Evolutionary conservation across 2,797 vertebrate genomes (phyloP), one percentile per base, ranked within the genome.

Genomic region (Diplodus sargus): DNA sequence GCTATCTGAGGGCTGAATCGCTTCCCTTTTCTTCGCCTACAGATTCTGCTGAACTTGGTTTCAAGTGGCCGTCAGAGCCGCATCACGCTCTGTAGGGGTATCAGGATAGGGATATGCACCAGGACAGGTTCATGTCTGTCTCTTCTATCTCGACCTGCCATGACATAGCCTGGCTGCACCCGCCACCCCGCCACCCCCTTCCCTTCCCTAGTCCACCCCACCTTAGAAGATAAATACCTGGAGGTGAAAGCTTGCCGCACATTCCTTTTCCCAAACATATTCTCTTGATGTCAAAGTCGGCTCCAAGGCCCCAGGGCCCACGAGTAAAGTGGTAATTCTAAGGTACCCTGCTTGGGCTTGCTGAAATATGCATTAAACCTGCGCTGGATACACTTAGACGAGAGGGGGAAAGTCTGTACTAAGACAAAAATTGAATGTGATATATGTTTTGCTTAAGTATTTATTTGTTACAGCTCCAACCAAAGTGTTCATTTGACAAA

Each of bases 351-450:
- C 97, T 93, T 95, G 87, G 97, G 96, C 98, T 97, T 97, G 98
- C 96, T 93, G 93, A 99, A 97, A 96, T 98, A 98, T 99, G 98
- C 96, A 97, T 97, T 97, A 96, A 96, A 97, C 95, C 95, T 95
- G 92, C 49, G 74, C 90, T 92, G 92, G 91, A 93, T 95, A 90
- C 91, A 86, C 86, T 93, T 92, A 95, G 94, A 96, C 95, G 85
- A 92, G 87, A 90, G 86, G 87, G 89, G 83, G 79, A 88, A 93
- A 92, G 90, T 94, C 89, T 93, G 94, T 91, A 69, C 91, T 80
- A 83, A 93, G 83, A 25, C 67, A 85, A 79, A 87, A 91, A 88
- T 78, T 81, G 43, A 74, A 90, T 86, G 62, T 81, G 66, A 85
- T 81, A 70, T 82, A 76, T 79, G 71, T 85, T 82, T 83, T 78